Conservation (phyloP, 1,140 invertebrate genomes). For the Drosophila truncata region DNA sequence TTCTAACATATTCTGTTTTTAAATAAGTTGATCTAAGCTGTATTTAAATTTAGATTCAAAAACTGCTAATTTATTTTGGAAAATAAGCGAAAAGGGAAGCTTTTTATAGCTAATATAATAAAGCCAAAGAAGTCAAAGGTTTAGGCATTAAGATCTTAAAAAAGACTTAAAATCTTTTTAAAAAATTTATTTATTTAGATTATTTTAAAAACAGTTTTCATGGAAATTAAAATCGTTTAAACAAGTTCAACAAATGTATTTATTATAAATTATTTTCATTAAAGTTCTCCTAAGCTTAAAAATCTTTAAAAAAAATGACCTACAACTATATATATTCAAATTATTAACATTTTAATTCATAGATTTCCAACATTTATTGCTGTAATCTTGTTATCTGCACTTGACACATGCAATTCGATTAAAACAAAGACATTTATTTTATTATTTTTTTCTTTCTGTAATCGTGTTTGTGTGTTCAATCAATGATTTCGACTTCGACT, state of each 20-base stretch:
- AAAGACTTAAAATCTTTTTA: no score
- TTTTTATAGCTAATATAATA: no score
- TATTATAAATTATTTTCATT: no score
- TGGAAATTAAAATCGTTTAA: no score
- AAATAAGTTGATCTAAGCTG: not conserved
- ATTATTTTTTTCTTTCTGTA: slow-evolving; percentile 4
- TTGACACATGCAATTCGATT: not conserved
- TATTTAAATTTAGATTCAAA: not conserved
- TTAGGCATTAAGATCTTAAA: no score
- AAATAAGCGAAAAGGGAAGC: not conserved
- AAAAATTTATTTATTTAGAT: no score
- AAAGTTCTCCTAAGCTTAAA: no score
- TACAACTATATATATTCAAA: no score
- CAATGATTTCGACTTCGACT: slow-evolving; percentile 36
- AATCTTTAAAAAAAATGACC: no score
- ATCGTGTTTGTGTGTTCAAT: slow-evolving; percentile 55
- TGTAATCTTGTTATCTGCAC: slow-evolving; percentile 10
- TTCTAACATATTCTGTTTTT: not conserved
- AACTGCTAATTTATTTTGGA: no score
- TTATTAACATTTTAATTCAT: not conserved
- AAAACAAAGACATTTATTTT: not conserved
- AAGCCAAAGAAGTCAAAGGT: not conserved
- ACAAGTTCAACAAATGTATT: no score
- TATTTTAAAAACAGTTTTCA: no score
- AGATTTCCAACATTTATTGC: not conserved